A percentile compares a stretch with the other conserved stretches of the same genome.
phyloP scores from a whole-genome alignment of 2,113 vertebrate genomes.

The Stigmatopora argus region DNA sequence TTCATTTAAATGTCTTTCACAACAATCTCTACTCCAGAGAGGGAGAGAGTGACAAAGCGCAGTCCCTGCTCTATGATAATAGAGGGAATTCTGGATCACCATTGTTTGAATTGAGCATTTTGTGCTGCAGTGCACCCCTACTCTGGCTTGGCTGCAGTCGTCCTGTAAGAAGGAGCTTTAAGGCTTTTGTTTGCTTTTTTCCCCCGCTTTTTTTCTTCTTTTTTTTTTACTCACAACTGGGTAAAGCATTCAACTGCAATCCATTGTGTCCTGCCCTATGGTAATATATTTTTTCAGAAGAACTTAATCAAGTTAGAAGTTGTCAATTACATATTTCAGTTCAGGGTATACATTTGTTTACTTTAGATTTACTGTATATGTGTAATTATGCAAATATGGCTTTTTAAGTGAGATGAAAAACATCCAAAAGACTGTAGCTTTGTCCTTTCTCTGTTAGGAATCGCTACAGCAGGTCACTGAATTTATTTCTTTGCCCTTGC shows the following conservation, averaged over 20 bases:
- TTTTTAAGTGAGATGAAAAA: background rate
- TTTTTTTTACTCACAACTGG: constrained; percentile 5
- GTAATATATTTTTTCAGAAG: constrained; percentile 49
- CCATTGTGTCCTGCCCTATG: constrained; percentile 55
- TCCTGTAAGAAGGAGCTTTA: constrained; percentile 63
- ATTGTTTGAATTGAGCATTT: constrained; percentile 40
- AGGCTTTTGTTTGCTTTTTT: constrained; percentile 14
- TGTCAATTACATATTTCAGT: constrained; percentile 7
- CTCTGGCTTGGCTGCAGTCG: constrained; percentile 50
- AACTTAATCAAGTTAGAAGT: constrained; percentile 46
- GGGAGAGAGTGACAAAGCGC: constrained; percentile 1
- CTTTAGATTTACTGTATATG: background rate
- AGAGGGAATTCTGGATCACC: constrained; percentile 41
- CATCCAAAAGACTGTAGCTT: too few species aligned
- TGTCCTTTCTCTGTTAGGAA: too few species aligned
- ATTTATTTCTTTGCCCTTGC: too few species aligned
- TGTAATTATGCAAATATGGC: background rate
- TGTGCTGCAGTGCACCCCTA: constrained; percentile 59
- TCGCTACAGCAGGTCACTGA: too few species aligned
- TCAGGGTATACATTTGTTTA: background rate
- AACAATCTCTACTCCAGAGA: constrained; percentile 4
- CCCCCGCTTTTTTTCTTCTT: background rate
- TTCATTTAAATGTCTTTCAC: background rate
- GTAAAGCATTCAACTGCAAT: constrained; percentile 31
- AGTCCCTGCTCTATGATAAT: constrained; percentile 35